Evolutionary conservation across 2,888 invertebrate species (phyloP), one percentile per base, ranked within the genome.

Genomic region (Erpobdella octoculata): DNA sequence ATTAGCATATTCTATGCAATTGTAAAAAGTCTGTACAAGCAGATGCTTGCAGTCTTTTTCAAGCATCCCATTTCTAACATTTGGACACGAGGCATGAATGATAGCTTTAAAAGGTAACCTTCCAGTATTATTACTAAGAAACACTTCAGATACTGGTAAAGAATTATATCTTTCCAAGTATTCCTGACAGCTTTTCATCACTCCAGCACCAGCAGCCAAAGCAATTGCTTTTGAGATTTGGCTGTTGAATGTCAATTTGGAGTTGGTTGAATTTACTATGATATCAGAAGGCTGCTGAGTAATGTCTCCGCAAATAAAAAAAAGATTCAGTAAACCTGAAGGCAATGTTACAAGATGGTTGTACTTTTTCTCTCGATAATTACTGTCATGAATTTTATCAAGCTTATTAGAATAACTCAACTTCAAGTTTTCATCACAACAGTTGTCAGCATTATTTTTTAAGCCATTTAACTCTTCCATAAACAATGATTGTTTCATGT

Each of bases 261-360:
- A 8, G 48, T 72, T 70, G n/a, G 69, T 33, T 18, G 72, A 67
- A 38, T 70, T 72, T 15, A 72, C 70, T n/a, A 72, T 72, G 36
- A 64, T 62, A 5, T 70, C 70, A 15, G 62, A 41, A n/a, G 61
- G 35, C 61, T 70, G 72, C 35, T 67, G 48, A 9, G 46, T 41
- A n/a, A 72, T 25, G 35, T 72, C 28, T 8, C 58, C 69, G 28
- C 33, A 12, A 28, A 21, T 31, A 37, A 70, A 31, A 28, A 25
- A 18, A 21, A 70, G 46, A 41, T 41, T 41, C 46, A 12, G 46
- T 41, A 41, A 15, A 41, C n/a, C 46, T 41, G 46, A n/a, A 41
- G 12, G 46, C 46, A 41, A n/a, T 15, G 46, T 12, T n/a, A 41
- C 46, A n/a, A 41, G 46, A 41, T 41, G 46, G 12, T 41, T 12